These are phyloP conservation scores for Apoderus coryli DNA, from an alignment of 2,888 invertebrate genomes.

Conservation along the genomic window DNA sequence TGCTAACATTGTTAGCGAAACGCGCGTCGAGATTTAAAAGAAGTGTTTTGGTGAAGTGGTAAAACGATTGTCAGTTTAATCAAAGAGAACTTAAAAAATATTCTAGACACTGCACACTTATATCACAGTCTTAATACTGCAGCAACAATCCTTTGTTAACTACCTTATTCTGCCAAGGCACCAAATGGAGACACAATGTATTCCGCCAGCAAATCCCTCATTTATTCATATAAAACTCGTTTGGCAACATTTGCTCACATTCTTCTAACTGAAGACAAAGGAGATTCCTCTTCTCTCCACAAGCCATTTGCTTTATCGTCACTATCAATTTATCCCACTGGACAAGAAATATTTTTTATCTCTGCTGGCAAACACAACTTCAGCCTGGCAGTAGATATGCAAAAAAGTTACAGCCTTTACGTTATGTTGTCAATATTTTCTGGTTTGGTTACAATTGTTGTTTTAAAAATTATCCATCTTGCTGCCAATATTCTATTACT, in stretches of 20 bases:
- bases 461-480: slow-evolving; percentile 18
- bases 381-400: slow-evolving; percentile 15
- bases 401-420: slow-evolving; percentile 15
- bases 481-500: slow-evolving; percentile 17
- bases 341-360: slow-evolving; percentile 14
- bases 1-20: too few relatives aligned
- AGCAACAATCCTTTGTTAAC: slow-evolving; percentile 3
- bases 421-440: slow-evolving; percentile 19
- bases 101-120: too few relatives aligned
- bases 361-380: slow-evolving; percentile 4
- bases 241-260: slow-evolving; percentile 11
- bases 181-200: slow-evolving; percentile 7
- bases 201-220: slow-evolving; percentile 11
- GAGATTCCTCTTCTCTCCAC: slow-evolving; percentile 11
- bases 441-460: slow-evolving; percentile 16
- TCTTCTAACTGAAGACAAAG: slow-evolving; percentile 14
- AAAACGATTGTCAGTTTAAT: too few relatives aligned
- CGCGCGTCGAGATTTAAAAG: too few relatives aligned
- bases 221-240: slow-evolving; percentile 7
- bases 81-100: too few relatives aligned
- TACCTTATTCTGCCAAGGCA: not conserved
- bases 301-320: too few relatives aligned
- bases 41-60: too few relatives aligned
- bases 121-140: too few relatives aligned
- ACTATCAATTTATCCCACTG: too few relatives aligned